A percentile compares a stretch with the other conserved stretches of the same genome.
Evolutionary conservation across 2,113 vertebrate genomes (phyloP).

Genomic region (Caranx melampygus): DNA sequence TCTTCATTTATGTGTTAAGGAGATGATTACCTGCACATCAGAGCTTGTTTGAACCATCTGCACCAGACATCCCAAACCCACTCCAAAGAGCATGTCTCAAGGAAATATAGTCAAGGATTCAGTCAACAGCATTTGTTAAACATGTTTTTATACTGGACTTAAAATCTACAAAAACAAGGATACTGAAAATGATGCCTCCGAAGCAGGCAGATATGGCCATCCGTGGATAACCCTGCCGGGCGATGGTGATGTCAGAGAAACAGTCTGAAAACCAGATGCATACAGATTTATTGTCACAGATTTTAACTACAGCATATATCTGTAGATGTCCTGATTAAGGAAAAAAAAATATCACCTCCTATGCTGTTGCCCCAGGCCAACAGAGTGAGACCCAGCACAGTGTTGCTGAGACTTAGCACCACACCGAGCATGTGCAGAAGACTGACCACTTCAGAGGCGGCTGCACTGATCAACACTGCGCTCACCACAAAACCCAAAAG

Average conservation of each 20-base stretch:
- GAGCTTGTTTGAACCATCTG: slow-evolving; percentile 84
- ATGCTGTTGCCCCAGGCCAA: slow-evolving; percentile 99
- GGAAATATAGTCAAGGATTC: slow-evolving; percentile 72
- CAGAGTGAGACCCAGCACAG: slow-evolving; percentile 93
- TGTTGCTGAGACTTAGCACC: slow-evolving; percentile 93
- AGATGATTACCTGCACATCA: slow-evolving; percentile 84
- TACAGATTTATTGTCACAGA: neutral
- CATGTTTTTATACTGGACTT: neutral
- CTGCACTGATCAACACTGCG: slow-evolving; percentile 91
- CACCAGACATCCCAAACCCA: slow-evolving; percentile 92
- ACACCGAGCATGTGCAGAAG: slow-evolving; percentile 91
- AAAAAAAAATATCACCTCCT: slow-evolving; percentile 55
- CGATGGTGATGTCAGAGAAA: slow-evolving; percentile 95
- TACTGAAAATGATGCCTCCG: slow-evolving; percentile 99
- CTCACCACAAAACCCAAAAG: slow-evolving; percentile 95
- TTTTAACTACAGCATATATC: neutral
- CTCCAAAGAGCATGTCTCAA: slow-evolving; percentile 93
- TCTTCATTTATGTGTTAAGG: neutral
- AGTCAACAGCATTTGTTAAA: neutral
- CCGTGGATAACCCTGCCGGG: slow-evolving; percentile 94
- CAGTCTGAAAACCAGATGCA: slow-evolving; percentile 83
- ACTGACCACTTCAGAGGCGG: slow-evolving; percentile 93
- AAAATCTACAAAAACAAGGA: slow-evolving; percentile 81
- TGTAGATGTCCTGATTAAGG: neutral
- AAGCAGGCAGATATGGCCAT: slow-evolving; percentile 99